phyloP scores from a whole-genome alignment of 2,113 vertebrate genomes.

The Phrynosoma platyrhinos region DNA sequence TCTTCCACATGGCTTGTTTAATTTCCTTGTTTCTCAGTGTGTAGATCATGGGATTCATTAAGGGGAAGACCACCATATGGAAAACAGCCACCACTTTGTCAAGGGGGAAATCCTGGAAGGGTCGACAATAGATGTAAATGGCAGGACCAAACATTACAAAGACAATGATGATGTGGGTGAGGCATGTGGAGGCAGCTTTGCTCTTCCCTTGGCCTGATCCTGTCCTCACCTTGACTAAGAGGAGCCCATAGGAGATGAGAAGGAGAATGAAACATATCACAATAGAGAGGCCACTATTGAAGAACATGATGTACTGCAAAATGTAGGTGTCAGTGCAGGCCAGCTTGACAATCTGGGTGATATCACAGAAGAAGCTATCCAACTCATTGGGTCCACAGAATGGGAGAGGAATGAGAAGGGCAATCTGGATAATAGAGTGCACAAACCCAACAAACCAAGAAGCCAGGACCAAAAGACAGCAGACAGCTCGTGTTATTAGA shows the following conservation, averaged over 20 bases:
- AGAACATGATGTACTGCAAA: constrained; percentile 40
- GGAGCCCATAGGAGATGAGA: constrained; percentile 53
- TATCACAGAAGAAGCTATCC: constrained; percentile 66
- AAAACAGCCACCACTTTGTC: constrained; percentile 61
- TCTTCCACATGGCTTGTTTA: constrained; percentile 36
- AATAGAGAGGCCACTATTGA: constrained; percentile 41
- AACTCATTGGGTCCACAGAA: constrained; percentile 63
- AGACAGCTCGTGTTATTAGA: constrained; percentile 51
- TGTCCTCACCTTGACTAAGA: constrained; percentile 49
- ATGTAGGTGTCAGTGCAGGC: constrained; percentile 49
- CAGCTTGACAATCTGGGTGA: constrained; percentile 56
- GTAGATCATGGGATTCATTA: constrained; percentile 61
- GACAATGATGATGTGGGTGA: constrained; percentile 59
- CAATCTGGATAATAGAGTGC: constrained; percentile 35
- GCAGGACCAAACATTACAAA: constrained; percentile 57
- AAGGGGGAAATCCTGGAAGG: neutral
- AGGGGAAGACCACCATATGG: constrained; percentile 53
- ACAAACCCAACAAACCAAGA: constrained; percentile 19
- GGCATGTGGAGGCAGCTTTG: constrained; percentile 65
- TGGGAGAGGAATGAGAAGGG: constrained; percentile 38
- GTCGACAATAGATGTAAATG: constrained; percentile 54
- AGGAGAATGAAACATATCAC: constrained; percentile 52
- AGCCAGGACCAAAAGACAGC: constrained; percentile 12
- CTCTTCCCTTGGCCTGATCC: constrained; percentile 20
- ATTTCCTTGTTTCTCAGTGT: constrained; percentile 65